A percentile compares a stretch with the other conserved stretches of the same genome.
Conservation (phyloP, 2,113 vertebrate genomes). For the Argyrosomus japonicus region DNA sequence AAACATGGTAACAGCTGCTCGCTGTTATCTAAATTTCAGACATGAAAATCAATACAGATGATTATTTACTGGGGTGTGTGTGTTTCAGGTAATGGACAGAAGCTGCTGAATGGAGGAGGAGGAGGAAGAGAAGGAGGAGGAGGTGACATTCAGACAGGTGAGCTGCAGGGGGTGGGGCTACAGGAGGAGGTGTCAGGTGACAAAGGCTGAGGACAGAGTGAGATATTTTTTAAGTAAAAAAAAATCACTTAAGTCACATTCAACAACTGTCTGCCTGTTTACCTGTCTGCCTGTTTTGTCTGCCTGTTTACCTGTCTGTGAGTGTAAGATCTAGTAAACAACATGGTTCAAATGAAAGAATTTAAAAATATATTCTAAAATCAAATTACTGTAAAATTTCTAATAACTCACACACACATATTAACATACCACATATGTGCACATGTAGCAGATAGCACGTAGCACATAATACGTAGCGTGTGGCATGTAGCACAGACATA, state of each 20-base stretch:
- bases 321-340: no score
- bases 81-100: slow-evolving; percentile 80
- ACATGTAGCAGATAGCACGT: no score
- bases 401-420: no score
- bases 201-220: not conserved
- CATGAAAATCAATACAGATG: not conserved
- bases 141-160: slow-evolving; percentile 70
- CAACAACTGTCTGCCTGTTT: not conserved
- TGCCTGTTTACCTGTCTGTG: not conserved
- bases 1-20: no score
- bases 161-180: not conserved
- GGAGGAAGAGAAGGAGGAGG: slow-evolving; percentile 45
- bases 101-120: slow-evolving; percentile 76
- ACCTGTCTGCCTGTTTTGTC: not conserved
- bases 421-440: no score
- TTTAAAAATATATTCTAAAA: no score
- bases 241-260: not conserved
- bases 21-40: not conserved
- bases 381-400: no score
- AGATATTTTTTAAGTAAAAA: not conserved
- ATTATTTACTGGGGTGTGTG: not conserved
- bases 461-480: no score
- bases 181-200: not conserved
- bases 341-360: no score
- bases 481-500: no score